These are phyloP conservation scores for Semaprochilodus insignis DNA, from an alignment of 2,797 vertebrate genomes.

Conservation along the genomic window DNA sequence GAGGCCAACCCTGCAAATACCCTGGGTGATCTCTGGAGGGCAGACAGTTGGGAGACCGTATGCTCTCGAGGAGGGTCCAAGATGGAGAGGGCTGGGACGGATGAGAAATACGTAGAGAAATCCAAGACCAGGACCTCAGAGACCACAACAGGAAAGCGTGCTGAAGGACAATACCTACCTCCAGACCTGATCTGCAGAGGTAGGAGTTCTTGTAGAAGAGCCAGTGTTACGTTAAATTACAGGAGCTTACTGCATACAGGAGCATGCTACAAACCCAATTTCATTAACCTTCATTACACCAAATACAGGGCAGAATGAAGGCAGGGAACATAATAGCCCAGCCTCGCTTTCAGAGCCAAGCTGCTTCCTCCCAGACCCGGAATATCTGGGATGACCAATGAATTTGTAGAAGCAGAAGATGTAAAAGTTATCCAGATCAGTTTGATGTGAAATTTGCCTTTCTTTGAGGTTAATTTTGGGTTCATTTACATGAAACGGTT, in stretches of 20 bases:
- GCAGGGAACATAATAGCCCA: too few relatives aligned
- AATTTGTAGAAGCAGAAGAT: too few relatives aligned
- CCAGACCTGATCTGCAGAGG: slow-evolving; percentile 31
- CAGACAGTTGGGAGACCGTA: slow-evolving; percentile 71
- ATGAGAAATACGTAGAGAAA: slow-evolving; percentile 78
- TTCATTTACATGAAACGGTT: too few relatives aligned
- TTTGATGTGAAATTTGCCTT: too few relatives aligned
- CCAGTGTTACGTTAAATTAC: neutral
- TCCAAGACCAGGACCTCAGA: slow-evolving; percentile 13
- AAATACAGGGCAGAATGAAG: too few relatives aligned
- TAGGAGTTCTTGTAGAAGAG: neutral
- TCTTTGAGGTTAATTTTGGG: too few relatives aligned
- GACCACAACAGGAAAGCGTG: neutral
- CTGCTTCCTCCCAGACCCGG: too few relatives aligned
- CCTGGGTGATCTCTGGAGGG: slow-evolving; percentile 68
- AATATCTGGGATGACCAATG: too few relatives aligned
- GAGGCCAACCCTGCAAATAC: slow-evolving; percentile 46
- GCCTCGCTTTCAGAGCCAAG: too few relatives aligned
- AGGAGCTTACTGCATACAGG: neutral
- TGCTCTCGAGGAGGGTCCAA: slow-evolving; percentile 58
- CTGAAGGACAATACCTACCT: slow-evolving; percentile 51
- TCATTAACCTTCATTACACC: too few relatives aligned
- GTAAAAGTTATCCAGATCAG: too few relatives aligned
- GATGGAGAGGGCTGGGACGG: slow-evolving; percentile 82
- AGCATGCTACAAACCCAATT: too few relatives aligned